A percentile compares a stretch with the other conserved stretches of the same genome.
Evolutionary conservation across 2,888 invertebrate species (phyloP).

Genomic region (Lottia scabra): DNA sequence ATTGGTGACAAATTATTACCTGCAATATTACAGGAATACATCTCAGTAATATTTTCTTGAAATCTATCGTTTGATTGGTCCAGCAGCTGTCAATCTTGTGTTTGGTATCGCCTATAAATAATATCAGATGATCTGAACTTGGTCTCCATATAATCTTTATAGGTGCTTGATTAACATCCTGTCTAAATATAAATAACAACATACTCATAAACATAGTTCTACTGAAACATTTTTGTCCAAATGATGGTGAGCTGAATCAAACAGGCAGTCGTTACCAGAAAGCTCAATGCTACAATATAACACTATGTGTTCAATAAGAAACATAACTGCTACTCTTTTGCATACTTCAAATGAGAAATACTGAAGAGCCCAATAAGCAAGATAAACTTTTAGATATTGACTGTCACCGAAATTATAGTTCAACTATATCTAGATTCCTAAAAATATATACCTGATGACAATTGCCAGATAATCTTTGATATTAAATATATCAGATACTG

Average conservation of each 20-base stretch:
- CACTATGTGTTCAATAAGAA: too few relatives aligned
- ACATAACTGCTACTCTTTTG: too few relatives aligned
- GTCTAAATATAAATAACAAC: not conserved
- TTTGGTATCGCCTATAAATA: conserved; percentile 18
- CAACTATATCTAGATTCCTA: too few relatives aligned
- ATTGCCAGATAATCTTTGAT: conserved; percentile 36
- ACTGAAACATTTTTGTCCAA: not conserved
- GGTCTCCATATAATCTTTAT: conserved; percentile 26
- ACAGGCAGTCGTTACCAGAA: too few relatives aligned
- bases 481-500: conserved; percentile 36
- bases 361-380: too few relatives aligned
- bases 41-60: not conserved
- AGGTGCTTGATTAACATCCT: conserved; percentile 13
- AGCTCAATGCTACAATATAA: too few relatives aligned
- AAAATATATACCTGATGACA: conserved; percentile 31
- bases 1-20: not conserved
- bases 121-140: conserved; percentile 17
- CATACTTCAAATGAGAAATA: too few relatives aligned
- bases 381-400: too few relatives aligned
- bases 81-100: conserved; percentile 17
- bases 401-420: too few relatives aligned
- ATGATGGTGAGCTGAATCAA: too few relatives aligned
- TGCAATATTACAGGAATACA: not conserved
- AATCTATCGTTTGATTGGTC: conserved; percentile 21
- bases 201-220: not conserved